Conservation (phyloP, 2,888 invertebrate species). For the Tenthredo notha region DNA sequence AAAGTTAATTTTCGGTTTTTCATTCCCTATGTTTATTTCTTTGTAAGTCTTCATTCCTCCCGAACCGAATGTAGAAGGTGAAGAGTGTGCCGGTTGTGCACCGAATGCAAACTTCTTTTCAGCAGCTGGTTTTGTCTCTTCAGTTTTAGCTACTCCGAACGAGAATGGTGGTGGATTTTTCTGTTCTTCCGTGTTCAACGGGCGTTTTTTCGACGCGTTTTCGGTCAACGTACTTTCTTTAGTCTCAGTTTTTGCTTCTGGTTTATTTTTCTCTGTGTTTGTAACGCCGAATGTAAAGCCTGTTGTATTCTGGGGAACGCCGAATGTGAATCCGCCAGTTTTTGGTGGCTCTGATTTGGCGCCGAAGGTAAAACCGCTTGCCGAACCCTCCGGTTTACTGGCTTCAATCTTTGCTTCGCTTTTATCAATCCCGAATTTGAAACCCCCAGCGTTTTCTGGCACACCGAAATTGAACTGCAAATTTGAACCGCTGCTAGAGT, state of each 20-base stretch:
- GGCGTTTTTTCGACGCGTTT: slow-evolving; percentile 49
- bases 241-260: slow-evolving; percentile 53
- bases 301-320: slow-evolving; percentile 60
- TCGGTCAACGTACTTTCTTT: slow-evolving; percentile 23
- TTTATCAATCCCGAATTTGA: slow-evolving; percentile 80
- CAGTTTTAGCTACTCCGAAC: slow-evolving; percentile 64
- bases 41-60: slow-evolving; percentile 60
- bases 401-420: slow-evolving; percentile 65
- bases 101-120: slow-evolving; percentile 56
- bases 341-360: slow-evolving; percentile 62
- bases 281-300: slow-evolving; percentile 64
- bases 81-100: slow-evolving; percentile 30
- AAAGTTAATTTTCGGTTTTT: slow-evolving; percentile 54
- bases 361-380: slow-evolving; percentile 76
- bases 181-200: slow-evolving; percentile 54
- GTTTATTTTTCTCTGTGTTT: slow-evolving; percentile 6
- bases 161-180: slow-evolving; percentile 58
- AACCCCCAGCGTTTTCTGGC: slow-evolving; percentile 63
- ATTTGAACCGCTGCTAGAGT: slow-evolving; percentile 53
- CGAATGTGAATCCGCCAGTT: slow-evolving; percentile 68
- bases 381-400: slow-evolving; percentile 58
- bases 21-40: background rate
- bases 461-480: slow-evolving; percentile 70
- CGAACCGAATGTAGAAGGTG: slow-evolving; percentile 70
- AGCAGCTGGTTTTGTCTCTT: slow-evolving; percentile 48